phyloP scores from a whole-genome alignment of 2,797 vertebrate species.

The Apodemus agrarius region DNA sequence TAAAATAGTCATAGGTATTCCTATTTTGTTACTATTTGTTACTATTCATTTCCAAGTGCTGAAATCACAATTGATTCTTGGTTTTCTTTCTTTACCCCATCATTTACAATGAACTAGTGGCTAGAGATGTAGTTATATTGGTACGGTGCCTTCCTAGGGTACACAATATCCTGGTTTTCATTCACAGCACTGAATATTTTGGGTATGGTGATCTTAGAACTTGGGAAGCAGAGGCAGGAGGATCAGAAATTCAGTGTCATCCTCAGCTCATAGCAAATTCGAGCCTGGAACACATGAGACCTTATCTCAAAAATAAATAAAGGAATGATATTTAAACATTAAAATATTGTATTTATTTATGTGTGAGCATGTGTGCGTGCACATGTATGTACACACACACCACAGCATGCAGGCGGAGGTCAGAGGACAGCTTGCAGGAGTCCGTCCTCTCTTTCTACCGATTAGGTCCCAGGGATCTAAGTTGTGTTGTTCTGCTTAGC shows the following conservation, averaged over 20 bases:
- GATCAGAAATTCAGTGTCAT: background rate
- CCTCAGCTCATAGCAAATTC: background rate
- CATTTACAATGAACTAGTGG: background rate
- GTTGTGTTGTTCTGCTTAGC: background rate
- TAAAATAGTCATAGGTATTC: background rate
- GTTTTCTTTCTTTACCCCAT: background rate
- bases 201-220: background rate
- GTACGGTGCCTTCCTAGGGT: background rate
- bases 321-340: background rate
- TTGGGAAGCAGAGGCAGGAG: background rate
- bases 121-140: background rate
- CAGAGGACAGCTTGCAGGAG: background rate
- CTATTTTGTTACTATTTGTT: background rate
- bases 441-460: background rate
- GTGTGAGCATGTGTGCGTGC: background rate
- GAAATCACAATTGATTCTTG: background rate
- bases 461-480: background rate
- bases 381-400: background rate
- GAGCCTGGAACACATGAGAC: background rate
- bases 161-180: background rate
- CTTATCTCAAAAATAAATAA: background rate
- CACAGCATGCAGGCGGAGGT: background rate
- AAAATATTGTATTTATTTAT: background rate
- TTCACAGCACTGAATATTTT: background rate
- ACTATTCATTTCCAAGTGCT: background rate